phyloP scores from a whole-genome alignment of 2,797 vertebrate genomes.

The Luscinia megarhynchos region DNA sequence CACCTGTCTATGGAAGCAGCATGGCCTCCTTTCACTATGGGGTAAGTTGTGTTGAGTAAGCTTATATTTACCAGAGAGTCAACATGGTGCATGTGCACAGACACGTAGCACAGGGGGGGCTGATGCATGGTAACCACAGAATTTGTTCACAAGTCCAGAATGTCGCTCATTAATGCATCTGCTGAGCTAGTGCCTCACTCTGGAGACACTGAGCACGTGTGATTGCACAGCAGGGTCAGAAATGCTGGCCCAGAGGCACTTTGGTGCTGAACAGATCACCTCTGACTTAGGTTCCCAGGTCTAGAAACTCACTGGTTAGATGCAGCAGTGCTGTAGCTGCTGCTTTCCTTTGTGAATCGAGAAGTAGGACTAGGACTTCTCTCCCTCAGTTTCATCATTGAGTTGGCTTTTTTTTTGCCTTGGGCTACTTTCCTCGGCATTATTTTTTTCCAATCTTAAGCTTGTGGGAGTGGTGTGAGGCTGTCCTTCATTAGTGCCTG shows the following conservation, averaged over 20 bases:
- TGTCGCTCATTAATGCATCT: not conserved
- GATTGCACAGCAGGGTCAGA: not conserved
- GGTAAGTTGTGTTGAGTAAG: not conserved
- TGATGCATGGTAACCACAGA: not conserved
- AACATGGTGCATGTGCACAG: not conserved
- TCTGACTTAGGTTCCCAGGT: not conserved
- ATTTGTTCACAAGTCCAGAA: not conserved
- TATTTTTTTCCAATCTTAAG: not conserved
- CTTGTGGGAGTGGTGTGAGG: not conserved
- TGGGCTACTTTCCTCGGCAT: not conserved
- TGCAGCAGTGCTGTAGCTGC: not conserved
- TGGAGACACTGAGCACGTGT: fast-evolving
- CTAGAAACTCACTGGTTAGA: not conserved
- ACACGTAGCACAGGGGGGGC: not conserved
- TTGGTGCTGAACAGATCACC: not conserved
- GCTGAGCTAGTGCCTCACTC: not conserved
- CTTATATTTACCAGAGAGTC: not conserved
- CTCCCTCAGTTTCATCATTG: not conserved
- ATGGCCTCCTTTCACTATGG: not conserved
- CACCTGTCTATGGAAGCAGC: not conserved
- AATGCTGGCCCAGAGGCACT: not conserved
- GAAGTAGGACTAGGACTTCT: not conserved
- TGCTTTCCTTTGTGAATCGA: not conserved
- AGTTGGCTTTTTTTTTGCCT: not conserved
- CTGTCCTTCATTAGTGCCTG: not conserved